Conservation (phyloP, 2,797 vertebrate genomes). For the Avahi laniger region DNA sequence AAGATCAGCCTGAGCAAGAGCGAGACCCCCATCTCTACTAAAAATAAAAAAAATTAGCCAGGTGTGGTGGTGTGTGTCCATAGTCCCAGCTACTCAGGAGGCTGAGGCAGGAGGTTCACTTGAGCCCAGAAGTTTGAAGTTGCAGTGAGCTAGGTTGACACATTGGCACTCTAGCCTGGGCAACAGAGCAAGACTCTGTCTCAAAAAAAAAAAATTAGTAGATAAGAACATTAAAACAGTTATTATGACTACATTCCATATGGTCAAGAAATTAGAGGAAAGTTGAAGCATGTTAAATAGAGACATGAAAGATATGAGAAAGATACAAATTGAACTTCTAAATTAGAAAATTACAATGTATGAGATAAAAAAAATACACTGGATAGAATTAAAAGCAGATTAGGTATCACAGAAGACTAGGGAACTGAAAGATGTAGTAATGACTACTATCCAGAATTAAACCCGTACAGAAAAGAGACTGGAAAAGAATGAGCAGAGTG, state of each 20-base stretch:
- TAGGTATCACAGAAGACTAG: neutral
- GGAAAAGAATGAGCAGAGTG: neutral
- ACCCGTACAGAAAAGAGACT: neutral
- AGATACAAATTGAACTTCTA: neutral
- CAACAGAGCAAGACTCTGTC: neutral
- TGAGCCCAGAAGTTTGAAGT: neutral
- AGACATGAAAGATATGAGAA: neutral
- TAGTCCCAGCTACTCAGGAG: neutral
- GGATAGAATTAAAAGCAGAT: neutral
- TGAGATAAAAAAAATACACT: neutral
- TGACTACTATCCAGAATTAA: neutral
- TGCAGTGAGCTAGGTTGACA: neutral
- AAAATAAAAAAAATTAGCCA: too few relatives aligned
- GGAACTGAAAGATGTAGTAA: neutral
- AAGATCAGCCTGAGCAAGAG: too few relatives aligned
- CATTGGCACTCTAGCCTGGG: neutral
- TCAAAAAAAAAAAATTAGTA: neutral
- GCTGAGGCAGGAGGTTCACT: neutral
- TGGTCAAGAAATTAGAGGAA: neutral
- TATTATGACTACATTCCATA: neutral
- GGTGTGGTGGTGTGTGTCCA: too few relatives aligned
- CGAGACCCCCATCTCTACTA: too few relatives aligned
- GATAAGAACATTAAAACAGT: neutral
- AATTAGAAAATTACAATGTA: neutral
- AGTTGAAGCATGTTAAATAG: neutral